Conservation (phyloP, 1,140 invertebrate genomes). For the Anagrus nilaparvatae region DNA sequence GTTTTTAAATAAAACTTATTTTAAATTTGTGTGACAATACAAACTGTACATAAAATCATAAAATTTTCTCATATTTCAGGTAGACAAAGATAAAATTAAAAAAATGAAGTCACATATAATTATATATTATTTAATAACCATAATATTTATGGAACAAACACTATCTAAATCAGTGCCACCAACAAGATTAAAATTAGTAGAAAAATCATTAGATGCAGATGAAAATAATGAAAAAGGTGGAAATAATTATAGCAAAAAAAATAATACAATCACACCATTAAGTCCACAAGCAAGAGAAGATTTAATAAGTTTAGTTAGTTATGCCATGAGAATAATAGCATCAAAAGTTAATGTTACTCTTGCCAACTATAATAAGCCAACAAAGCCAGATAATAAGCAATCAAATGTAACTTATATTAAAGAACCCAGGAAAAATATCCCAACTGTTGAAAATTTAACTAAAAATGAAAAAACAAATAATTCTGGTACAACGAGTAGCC, state of each 20-base stretch:
- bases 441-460: neutral
- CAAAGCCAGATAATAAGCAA: constrained; percentile 10
- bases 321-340: constrained; percentile 34
- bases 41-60: too few species aligned
- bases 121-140: neutral
- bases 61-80: too few species aligned
- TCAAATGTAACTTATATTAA: constrained; percentile 3
- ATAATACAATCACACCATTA: too few species aligned
- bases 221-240: neutral
- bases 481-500: too few species aligned
- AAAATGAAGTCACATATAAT: neutral
- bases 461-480: neutral
- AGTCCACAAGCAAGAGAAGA: constrained; percentile 23
- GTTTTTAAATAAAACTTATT: too few species aligned
- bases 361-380: too few species aligned
- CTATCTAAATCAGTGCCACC: neutral
- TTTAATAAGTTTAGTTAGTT: constrained; percentile 31
- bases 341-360: constrained; percentile 34
- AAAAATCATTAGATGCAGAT: neutral
- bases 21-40: too few species aligned
- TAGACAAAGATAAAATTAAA: too few species aligned
- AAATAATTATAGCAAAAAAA: too few species aligned
- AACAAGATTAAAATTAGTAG: neutral
- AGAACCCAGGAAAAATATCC: neutral
- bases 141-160: constrained; percentile 4